Conservation (phyloP, 2,113 vertebrate species). For the Mustela nigripes region DNA sequence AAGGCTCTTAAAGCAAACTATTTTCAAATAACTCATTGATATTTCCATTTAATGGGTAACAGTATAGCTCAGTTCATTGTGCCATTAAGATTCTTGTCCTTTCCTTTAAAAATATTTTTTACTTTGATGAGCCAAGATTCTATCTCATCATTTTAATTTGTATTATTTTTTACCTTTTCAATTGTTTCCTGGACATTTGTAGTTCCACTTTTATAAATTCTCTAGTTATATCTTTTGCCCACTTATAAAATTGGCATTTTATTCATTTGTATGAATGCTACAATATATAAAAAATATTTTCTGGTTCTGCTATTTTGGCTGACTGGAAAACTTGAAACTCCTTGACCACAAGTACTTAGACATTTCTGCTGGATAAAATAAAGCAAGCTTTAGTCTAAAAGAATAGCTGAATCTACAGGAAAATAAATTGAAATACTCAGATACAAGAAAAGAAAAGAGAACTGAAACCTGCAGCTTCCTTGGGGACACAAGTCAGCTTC, state of each 20-base stretch:
- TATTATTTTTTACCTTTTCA: slow-evolving; percentile 19
- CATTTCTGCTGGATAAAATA: slow-evolving; percentile 67
- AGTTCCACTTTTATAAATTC: slow-evolving; percentile 50
- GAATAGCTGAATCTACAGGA: slow-evolving; percentile 81
- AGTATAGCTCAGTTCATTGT: neutral
- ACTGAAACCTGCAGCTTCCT: slow-evolving; percentile 74
- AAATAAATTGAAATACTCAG: slow-evolving; percentile 66
- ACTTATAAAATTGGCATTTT: neutral
- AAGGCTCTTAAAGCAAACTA: slow-evolving; percentile 38
- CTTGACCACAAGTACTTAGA: slow-evolving; percentile 54
- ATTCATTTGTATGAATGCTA: slow-evolving; percentile 48
- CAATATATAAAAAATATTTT: slow-evolving; percentile 47
- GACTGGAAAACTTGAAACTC: slow-evolving; percentile 69
- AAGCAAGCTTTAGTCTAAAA: slow-evolving; percentile 58
- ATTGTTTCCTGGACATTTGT: neutral
- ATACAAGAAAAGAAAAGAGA: slow-evolving; percentile 77
- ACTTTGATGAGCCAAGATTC: neutral
- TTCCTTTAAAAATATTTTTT: slow-evolving; percentile 15
- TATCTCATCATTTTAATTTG: slow-evolving; percentile 24
- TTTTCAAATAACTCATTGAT: slow-evolving; percentile 43
- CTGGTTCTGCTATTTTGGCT: slow-evolving; percentile 57
- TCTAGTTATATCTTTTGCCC: neutral
- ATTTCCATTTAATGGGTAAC: neutral
- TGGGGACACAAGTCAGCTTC: neutral
- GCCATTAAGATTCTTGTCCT: neutral